A percentile compares a stretch with the other conserved stretches of the same genome.
phyloP scores from a whole-genome alignment of 2,113 vertebrate genomes.

The Romanogobio albipinnatus region DNA sequence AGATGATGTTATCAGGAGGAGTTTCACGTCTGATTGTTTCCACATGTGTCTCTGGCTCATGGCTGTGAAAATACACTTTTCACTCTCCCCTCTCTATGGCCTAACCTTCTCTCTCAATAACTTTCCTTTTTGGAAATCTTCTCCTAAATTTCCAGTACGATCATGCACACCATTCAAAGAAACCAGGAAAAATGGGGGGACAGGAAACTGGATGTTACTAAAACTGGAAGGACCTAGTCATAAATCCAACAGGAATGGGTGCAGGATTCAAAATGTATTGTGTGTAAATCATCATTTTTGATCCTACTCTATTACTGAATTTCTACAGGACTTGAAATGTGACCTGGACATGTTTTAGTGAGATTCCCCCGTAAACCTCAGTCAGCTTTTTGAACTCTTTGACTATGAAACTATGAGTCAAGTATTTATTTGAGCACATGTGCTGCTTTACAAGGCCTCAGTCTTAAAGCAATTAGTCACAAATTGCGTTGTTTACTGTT shows the following conservation, averaged over 20 bases:
- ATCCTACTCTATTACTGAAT: background rate
- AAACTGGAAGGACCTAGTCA: background rate
- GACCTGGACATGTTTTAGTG: background rate
- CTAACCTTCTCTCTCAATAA: background rate
- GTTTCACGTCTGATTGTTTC: constrained; percentile 75
- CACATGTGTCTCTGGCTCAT: constrained; percentile 70
- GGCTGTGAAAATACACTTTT: constrained; percentile 63
- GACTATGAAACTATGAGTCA: background rate
- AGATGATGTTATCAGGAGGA: constrained; percentile 77
- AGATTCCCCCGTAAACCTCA: background rate
- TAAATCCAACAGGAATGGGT: background rate
- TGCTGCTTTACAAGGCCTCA: constrained; percentile 40
- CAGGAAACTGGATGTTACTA: background rate
- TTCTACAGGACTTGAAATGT: background rate
- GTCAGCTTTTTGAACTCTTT: background rate
- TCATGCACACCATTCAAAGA: background rate
- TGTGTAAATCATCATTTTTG: background rate
- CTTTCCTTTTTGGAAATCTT: background rate
- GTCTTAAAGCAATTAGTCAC: constrained; percentile 51
- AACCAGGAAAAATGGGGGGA: background rate
- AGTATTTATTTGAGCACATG: constrained; percentile 10
- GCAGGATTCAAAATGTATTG: background rate
- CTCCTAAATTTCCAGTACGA: background rate
- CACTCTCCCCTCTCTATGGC: background rate
- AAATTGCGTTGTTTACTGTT: constrained; percentile 48